These are phyloP conservation scores for Tachypleus tridentatus DNA, from an alignment of 1,140 invertebrate species.

Conservation along the genomic window DNA sequence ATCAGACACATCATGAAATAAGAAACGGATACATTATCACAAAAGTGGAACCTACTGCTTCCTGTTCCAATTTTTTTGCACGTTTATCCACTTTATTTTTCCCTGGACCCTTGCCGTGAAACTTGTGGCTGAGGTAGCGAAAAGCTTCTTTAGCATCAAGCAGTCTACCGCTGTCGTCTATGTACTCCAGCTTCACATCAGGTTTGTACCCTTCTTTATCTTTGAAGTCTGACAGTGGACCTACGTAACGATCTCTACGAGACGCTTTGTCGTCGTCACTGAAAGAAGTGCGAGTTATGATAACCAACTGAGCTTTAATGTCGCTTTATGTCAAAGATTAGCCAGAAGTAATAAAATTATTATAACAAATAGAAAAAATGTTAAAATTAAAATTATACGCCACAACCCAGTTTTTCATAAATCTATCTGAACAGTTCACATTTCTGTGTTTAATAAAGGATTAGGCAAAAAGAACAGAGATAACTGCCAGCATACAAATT, in stretches of 20 bases:
- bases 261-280: constrained; percentile 61
- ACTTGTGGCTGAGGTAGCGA: constrained; percentile 64
- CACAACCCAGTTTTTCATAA: no score
- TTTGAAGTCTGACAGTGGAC: constrained; percentile 81
- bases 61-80: constrained; percentile 87
- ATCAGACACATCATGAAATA: no score
- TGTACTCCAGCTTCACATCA: constrained; percentile 93
- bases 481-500: no score
- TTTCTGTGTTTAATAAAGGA: no score
- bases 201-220: constrained; percentile 91
- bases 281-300: constrained; percentile 13
- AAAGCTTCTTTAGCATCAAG: constrained; percentile 95
- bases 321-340: no score
- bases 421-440: no score
- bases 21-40: no score
- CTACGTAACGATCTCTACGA: constrained; percentile 63
- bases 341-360: no score
- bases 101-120: constrained; percentile 97
- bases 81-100: constrained; percentile 98
- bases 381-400: no score
- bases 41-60: constrained; percentile 48
- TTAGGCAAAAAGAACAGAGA: no score
- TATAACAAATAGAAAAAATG: no score
- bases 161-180: constrained; percentile 84
- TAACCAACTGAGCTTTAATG: no score